Percentiles rank a stretch among this genome's conserved stretches.
Evolutionary conservation across 2,888 invertebrate species (phyloP).

Genomic region (Dysmachus trigonus): DNA sequence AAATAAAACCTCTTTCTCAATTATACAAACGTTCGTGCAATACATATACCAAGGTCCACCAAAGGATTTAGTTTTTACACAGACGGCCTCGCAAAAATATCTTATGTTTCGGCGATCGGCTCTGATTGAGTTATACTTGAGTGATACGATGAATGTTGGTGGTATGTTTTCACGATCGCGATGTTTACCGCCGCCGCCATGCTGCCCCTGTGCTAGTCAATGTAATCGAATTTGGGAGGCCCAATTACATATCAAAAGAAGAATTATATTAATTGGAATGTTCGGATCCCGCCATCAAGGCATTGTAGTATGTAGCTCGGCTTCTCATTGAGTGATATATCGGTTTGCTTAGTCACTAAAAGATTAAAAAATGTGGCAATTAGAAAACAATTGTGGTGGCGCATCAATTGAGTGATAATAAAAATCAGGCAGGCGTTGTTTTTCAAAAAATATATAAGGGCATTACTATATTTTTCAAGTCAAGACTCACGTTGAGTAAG

Average conservation of each 20-base stretch:
- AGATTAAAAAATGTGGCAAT: too few relatives aligned
- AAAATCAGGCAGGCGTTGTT: too few relatives aligned
- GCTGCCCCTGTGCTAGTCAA: not conserved
- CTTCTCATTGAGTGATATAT: not conserved
- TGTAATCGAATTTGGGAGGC: conserved; percentile 40
- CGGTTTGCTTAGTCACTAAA: too few relatives aligned
- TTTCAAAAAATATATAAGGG: too few relatives aligned
- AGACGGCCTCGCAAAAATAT: not conserved
- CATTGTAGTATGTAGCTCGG: not conserved
- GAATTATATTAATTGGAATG: conserved; percentile 45
- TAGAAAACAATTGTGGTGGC: too few relatives aligned
- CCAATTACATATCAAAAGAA: conserved; percentile 35
- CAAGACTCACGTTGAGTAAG: too few relatives aligned
- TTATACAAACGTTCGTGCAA: conserved; percentile 52
- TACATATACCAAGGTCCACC: conserved; percentile 49
- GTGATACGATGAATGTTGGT: conserved; percentile 44
- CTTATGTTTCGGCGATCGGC: conserved; percentile 21
- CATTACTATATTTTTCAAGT: too few relatives aligned
- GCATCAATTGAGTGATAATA: too few relatives aligned
- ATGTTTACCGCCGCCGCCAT: not conserved
- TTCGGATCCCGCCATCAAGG: not conserved
- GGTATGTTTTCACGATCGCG: conserved; percentile 42
- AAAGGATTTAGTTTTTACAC: conserved; percentile 21
- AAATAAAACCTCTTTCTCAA: conserved; percentile 53
- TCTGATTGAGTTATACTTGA: conserved; percentile 43